Evolutionary conservation across 2,113 vertebrate species (phyloP).

Genomic region (Epinephelus moara): DNA sequence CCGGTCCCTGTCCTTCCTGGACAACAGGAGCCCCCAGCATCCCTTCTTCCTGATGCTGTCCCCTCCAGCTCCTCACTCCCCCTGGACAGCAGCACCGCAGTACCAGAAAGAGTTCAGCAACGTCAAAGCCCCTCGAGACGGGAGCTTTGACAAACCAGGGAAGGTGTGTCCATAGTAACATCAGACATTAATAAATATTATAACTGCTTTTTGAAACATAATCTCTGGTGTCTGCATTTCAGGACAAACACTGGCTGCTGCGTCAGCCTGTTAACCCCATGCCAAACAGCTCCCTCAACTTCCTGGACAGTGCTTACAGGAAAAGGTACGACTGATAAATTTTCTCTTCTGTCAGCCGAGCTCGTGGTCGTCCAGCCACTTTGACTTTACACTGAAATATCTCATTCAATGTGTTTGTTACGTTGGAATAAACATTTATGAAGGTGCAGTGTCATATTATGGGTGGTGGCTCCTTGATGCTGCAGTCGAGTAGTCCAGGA

Average conservation of each 20-base stretch:
- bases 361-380: background rate
- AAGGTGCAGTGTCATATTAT: background rate
- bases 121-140: conserved; percentile 84
- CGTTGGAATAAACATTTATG: no score
- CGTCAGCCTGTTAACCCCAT: conserved; percentile 85
- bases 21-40: conserved; percentile 69
- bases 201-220: no score
- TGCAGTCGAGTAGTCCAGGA: no score
- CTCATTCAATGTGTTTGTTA: background rate
- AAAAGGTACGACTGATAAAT: conserved; percentile 68
- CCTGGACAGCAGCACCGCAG: conserved; percentile 85
- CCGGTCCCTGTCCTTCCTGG: conserved; percentile 82
- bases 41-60: conserved; percentile 87
- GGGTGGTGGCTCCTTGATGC: no score
- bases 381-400: background rate
- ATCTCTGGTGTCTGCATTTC: background rate
- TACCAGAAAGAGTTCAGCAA: conserved; percentile 78
- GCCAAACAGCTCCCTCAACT: conserved; percentile 77
- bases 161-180: conserved; percentile 58
- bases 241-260: conserved; percentile 89
- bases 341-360: background rate
- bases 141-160: conserved; percentile 85
- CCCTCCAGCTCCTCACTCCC: conserved; percentile 85
- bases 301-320: conserved; percentile 82
- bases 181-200: no score